Evolutionary conservation across 2,797 vertebrate species (phyloP).

Genomic region (Oreonectes daqikongensis): DNA sequence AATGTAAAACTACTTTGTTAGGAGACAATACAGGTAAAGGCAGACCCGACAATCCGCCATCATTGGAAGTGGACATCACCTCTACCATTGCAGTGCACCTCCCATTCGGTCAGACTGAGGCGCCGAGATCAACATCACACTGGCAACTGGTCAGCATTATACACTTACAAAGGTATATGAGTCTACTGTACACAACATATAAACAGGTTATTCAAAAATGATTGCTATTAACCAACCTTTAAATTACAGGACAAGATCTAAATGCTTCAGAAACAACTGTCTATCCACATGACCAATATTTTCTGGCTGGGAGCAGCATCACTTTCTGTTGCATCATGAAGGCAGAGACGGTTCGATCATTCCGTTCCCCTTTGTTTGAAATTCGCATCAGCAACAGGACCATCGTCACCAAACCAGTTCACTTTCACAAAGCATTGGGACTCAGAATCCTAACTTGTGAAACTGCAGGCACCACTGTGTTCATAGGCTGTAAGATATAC

Average conservation of each 20-base stretch:
- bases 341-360: background rate
- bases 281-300: slow-evolving; percentile 54
- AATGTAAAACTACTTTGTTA: slow-evolving; percentile 44
- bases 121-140: slow-evolving; percentile 44
- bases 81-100: slow-evolving; percentile 63
- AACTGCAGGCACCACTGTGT: background rate
- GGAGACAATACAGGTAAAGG: slow-evolving; percentile 59
- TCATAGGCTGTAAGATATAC: slow-evolving; percentile 66
- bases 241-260: slow-evolving; percentile 36
- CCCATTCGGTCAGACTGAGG: slow-evolving; percentile 63
- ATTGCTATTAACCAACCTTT: background rate
- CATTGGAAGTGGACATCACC: slow-evolving; percentile 70
- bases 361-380: fast-evolving
- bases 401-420: slow-evolving; percentile 45
- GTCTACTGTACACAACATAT: background rate
- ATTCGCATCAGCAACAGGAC: slow-evolving; percentile 55
- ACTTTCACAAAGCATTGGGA: fast-evolving
- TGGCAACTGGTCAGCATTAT: slow-evolving; percentile 53
- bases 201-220: background rate
- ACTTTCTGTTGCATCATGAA: slow-evolving; percentile 71
- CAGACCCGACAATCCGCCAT: slow-evolving; percentile 48
- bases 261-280: background rate
- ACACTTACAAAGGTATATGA: slow-evolving; percentile 55
- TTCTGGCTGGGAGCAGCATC: slow-evolving; percentile 55
- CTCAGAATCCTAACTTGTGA: slow-evolving; percentile 41